Percentiles rank a stretch among this genome's conserved stretches.
Evolutionary conservation across 2,113 vertebrate genomes (phyloP).

Genomic region (Saimiri boliviensis): DNA sequence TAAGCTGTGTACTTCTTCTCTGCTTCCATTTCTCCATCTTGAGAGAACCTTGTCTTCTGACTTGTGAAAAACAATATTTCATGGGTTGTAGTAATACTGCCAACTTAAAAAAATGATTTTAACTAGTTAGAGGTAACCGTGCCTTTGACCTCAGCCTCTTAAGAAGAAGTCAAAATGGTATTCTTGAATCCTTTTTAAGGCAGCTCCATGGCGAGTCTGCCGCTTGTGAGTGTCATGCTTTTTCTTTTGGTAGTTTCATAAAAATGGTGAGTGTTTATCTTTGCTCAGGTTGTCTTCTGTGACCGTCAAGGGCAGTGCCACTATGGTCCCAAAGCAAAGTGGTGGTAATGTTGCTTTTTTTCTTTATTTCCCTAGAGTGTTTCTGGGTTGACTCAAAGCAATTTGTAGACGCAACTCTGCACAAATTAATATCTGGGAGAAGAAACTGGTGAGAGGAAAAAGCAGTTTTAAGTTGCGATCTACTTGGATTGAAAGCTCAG

Average conservation of each 20-base stretch:
- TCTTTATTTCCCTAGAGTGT: constrained; percentile 8
- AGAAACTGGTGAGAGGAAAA: constrained; percentile 1
- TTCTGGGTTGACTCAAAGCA: constrained; percentile 56
- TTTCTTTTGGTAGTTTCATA: not conserved
- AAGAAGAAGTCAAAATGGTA: not conserved
- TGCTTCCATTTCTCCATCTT: not conserved
- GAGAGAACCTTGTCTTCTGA: not conserved
- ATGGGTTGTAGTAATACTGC: not conserved
- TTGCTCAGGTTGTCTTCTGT: not conserved
- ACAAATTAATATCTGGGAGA: constrained; percentile 47
- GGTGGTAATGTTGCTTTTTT: not conserved
- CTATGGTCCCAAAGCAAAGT: not conserved
- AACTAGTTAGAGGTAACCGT: not conserved
- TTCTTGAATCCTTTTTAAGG: not conserved
- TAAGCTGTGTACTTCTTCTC: not conserved
- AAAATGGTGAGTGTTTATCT: not conserved
- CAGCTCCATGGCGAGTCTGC: not conserved
- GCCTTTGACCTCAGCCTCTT: not conserved
- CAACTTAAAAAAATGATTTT: not conserved
- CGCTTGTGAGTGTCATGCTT: not conserved
- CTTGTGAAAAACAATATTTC: not conserved
- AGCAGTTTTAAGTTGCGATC: not conserved
- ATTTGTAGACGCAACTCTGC: constrained; percentile 39
- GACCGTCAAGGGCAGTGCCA: not conserved
- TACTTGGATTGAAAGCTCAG: constrained; percentile 45